phyloP scores from a whole-genome alignment of 2,797 vertebrate genomes.

The Sus cebifrons region DNA sequence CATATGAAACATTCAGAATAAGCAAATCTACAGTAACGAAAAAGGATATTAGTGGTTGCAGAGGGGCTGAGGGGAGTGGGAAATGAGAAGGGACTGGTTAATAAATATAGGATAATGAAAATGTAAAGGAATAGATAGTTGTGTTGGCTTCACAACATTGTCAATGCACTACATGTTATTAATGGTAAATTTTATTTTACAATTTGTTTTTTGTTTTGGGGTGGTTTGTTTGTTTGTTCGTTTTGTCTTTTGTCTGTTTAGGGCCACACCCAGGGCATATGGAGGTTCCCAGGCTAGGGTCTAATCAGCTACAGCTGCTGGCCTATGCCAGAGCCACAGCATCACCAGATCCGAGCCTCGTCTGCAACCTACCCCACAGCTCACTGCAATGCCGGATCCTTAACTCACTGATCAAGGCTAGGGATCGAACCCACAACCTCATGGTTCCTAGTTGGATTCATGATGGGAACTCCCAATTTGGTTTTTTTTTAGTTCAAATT shows the following conservation, averaged over 20 bases:
- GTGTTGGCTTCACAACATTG: neutral
- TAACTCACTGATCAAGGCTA: too few species aligned
- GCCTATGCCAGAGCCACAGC: too few species aligned
- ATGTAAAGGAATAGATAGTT: neutral
- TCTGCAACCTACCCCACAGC: too few species aligned
- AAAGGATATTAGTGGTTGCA: slow-evolving; percentile 28
- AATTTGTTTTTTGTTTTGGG: neutral
- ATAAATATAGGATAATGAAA: neutral
- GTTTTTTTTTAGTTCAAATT: neutral
- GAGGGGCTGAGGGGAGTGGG: neutral
- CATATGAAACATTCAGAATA: slow-evolving; percentile 10
- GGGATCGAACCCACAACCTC: too few species aligned
- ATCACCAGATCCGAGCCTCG: too few species aligned
- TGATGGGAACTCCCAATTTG: too few species aligned
- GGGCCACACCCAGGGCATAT: too few species aligned
- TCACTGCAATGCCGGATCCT: too few species aligned
- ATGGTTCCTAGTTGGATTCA: too few species aligned
- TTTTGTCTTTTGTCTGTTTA: too few species aligned
- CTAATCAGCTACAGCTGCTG: too few species aligned
- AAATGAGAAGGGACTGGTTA: neutral
- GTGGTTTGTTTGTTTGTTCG: neutral
- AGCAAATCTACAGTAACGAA: slow-evolving; percentile 5
- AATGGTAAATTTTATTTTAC: neutral
- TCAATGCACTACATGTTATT: neutral
- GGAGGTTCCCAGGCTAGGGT: too few species aligned